These are phyloP conservation scores for Solea senegalensis DNA, from an alignment of 2,113 vertebrate species.

Conservation along the genomic window DNA sequence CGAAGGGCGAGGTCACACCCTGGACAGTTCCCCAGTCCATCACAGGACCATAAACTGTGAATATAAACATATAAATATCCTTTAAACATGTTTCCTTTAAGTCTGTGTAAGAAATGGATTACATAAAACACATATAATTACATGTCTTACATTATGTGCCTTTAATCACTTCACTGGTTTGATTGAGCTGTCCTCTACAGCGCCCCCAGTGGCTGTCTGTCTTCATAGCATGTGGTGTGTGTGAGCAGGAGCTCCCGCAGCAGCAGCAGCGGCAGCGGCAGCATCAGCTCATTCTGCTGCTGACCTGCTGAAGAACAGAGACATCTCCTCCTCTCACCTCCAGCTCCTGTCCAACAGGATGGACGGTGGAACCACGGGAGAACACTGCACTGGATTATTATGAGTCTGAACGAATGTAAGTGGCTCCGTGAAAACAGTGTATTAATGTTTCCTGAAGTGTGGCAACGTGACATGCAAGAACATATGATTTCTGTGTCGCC, in stretches of 20 bases:
- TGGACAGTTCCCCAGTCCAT: too few relatives aligned
- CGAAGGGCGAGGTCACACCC: too few relatives aligned
- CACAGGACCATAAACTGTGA: too few relatives aligned
- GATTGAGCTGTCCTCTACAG: slow-evolving; percentile 18
- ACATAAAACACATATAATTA: too few relatives aligned
- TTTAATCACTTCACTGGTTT: neutral
- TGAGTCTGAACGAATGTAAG: slow-evolving; percentile 45
- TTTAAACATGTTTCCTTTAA: too few relatives aligned
- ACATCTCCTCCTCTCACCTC: neutral
- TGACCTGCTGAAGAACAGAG: slow-evolving; percentile 30
- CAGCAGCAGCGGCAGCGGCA: slow-evolving; percentile 21
- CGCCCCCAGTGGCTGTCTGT: slow-evolving; percentile 20
- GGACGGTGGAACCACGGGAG: neutral
- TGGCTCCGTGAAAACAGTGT: neutral
- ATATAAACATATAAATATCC: too few relatives aligned
- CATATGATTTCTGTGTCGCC: neutral
- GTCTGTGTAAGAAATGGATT: too few relatives aligned
- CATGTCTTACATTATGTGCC: neutral
- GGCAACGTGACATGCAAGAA: neutral
- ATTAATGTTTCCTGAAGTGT: neutral
- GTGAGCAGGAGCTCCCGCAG: neutral
- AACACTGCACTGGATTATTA: neutral
- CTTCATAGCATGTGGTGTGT: neutral
- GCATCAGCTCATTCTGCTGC: slow-evolving; percentile 23
- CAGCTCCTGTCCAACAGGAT: slow-evolving; percentile 14